Evolutionary conservation across 2,113 vertebrate genomes (phyloP).

Genomic region (Emydocephalus ijimae): DNA sequence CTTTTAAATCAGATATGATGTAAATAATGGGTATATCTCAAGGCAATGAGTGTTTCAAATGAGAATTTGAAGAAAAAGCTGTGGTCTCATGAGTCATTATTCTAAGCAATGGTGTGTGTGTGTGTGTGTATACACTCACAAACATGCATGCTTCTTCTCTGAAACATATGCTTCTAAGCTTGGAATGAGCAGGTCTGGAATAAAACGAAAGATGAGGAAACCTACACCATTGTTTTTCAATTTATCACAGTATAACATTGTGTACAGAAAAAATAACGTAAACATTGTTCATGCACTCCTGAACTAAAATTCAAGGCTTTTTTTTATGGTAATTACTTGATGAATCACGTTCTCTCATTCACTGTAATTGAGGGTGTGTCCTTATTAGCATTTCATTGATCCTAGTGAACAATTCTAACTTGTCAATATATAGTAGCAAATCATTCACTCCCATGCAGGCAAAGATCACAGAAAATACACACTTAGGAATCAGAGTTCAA

Average conservation of each 20-base stretch:
- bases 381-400: neutral
- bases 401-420: neutral
- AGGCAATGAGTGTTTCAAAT: conserved; percentile 47
- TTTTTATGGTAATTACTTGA: neutral
- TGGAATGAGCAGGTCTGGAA: neutral
- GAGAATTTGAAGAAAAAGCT: conserved; percentile 44
- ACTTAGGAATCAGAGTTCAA: neutral
- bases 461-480: neutral
- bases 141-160: neutral
- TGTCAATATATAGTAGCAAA: neutral
- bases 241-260: neutral
- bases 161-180: neutral
- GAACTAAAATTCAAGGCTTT: neutral
- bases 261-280: neutral
- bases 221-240: neutral
- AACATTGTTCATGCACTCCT: neutral
- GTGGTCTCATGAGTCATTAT: conserved; percentile 4
- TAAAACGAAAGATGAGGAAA: neutral
- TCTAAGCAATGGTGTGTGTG: neutral
- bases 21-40: conserved; percentile 54
- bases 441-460: neutral
- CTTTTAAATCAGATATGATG: conserved; percentile 52
- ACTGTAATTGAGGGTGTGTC: neutral
- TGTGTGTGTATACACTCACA: neutral
- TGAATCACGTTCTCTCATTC: neutral